Evolutionary conservation across 2,113 vertebrate species (phyloP).

Genomic region (Pyrgilauda ruficollis): DNA sequence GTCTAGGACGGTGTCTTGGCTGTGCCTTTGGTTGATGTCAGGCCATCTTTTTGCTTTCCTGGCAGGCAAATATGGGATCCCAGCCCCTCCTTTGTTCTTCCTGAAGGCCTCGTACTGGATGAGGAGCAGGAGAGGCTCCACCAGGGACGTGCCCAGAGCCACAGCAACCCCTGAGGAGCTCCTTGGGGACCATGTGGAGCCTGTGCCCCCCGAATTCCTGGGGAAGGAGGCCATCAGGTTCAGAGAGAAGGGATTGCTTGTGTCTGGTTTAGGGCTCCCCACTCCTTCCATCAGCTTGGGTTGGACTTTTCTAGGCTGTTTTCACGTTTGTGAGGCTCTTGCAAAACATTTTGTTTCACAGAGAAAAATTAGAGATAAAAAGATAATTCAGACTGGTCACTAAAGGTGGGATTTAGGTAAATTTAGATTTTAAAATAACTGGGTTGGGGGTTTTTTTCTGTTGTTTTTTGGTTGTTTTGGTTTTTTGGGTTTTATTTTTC

Average conservation of each 20-base stretch:
- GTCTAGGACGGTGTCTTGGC: not conserved
- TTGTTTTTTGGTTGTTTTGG: too few relatives aligned
- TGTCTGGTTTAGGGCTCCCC: not conserved
- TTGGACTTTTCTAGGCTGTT: not conserved
- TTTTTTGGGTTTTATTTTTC: too few relatives aligned
- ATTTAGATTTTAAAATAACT: not conserved
- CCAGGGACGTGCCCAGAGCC: constrained; percentile 57
- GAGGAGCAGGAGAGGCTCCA: constrained; percentile 61
- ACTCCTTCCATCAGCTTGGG: not conserved
- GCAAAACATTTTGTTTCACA: not conserved
- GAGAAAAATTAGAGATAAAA: not conserved
- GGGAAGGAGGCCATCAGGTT: constrained; percentile 91
- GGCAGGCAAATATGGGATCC: constrained; percentile 81
- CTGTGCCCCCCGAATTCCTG: constrained; percentile 79
- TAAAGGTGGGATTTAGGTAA: not conserved
- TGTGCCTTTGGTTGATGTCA: not conserved
- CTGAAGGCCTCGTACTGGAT: constrained; percentile 86
- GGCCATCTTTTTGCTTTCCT: not conserved
- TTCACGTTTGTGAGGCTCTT: rapidly evolving
- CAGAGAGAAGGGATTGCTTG: not conserved
- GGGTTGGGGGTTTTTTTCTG: not conserved
- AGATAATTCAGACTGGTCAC: not conserved
- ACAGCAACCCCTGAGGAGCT: constrained; percentile 60
- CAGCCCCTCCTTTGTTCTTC: constrained; percentile 79
- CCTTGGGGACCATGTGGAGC: constrained; percentile 70